Evolutionary conservation across 2,797 vertebrate species (phyloP).

Genomic region (Lemur catta): DNA sequence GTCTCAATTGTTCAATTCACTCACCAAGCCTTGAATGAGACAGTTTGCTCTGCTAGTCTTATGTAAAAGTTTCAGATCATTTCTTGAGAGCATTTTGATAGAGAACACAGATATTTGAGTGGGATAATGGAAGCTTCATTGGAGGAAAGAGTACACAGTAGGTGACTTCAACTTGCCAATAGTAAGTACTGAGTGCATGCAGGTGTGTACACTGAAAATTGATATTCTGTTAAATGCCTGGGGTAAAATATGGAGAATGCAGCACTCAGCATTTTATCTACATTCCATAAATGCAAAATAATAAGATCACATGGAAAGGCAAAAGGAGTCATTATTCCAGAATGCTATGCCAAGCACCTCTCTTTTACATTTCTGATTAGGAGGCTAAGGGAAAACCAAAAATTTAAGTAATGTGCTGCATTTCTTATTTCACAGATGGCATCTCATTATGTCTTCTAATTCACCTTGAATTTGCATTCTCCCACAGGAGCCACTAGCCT

Average conservation of each 20-base stretch:
- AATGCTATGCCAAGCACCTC: background rate
- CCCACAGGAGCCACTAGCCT: background rate
- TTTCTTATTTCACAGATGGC: conserved; percentile 4
- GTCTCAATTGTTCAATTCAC: background rate
- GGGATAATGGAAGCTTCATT: background rate
- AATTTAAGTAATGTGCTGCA: background rate
- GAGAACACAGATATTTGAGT: background rate
- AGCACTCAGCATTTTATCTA: background rate
- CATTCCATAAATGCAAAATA: background rate
- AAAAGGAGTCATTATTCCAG: background rate
- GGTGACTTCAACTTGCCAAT: background rate
- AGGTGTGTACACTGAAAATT: background rate
- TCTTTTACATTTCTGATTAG: background rate
- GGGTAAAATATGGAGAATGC: background rate
- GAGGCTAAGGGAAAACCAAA: background rate
- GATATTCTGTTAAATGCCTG: background rate
- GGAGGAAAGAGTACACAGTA: background rate
- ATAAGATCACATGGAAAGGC: background rate
- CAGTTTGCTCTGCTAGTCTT: background rate
- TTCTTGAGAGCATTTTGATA: background rate
- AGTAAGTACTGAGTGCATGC: background rate
- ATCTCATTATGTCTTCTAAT: background rate
- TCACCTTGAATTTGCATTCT: background rate
- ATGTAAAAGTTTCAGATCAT: background rate
- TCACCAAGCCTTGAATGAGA: background rate